Base-by-base conservation (phyloP, 2,113 vertebrate species). In the Microcebus jonahi region DNA sequence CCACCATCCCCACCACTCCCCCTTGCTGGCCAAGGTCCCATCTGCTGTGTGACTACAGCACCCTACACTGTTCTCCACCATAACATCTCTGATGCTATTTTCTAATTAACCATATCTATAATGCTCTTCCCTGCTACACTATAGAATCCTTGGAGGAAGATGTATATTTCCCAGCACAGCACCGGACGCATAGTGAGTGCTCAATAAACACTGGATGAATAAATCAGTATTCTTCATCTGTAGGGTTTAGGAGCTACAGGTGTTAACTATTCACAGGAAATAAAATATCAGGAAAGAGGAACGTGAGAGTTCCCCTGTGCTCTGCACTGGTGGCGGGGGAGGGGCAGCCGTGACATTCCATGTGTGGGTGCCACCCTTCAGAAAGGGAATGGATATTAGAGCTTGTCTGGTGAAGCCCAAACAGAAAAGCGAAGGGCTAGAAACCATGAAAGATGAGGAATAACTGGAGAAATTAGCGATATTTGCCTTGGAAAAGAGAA, bases 251-350 rank as follows among this genome's bases (percentile, higher is more conserved):
- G 50, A 65, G 29, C 21, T 14, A 7, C 36, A n/a, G 27, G 23
- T 45, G 15, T 67, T 94, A 45, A 79, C 50, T 91, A 39, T 21
- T 83, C 57, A 36, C 36, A 87, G 18, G 75, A 81, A 76, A 79
- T 81, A 6, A 67, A 95, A 90, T 75, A 39, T 21, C 5, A 55
- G n/a, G 31, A 91, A 55, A 77, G 79, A 76, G 12, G 70, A 76
- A 59, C 6, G 2, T 48, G 3, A 34, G 29, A 3, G 5, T 42
- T 7, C 18, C 3, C 23, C 4, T 42, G 15, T 13, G 0, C 15
- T 50, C 39, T 27, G 2, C 39, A 18, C 31, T n/a, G 39, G 42
- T 42, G 42, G 39, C 4, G 42, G 42, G 42, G 42, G 42, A 5
- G 5, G 42, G 39, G 39, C 42, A 42, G 42, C 42, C 6, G 42